phyloP scores from a whole-genome alignment of 2,113 vertebrate genomes.

The Numida meleagris region DNA sequence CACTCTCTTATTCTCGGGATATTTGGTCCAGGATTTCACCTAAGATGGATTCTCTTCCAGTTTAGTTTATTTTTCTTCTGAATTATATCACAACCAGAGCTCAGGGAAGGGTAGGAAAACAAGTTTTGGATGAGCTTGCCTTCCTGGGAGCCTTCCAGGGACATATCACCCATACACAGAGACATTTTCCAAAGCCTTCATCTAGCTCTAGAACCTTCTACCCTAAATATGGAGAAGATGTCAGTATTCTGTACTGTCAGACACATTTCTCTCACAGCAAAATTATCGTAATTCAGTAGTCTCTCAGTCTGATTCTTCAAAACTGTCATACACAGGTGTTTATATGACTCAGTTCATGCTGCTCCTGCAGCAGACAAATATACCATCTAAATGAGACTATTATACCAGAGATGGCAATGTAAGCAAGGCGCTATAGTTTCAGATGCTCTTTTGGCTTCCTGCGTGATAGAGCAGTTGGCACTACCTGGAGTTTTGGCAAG shows the following conservation, averaged over 20 bases:
- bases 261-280: background rate
- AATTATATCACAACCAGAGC: background rate
- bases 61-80: conserved; percentile 16
- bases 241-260: background rate
- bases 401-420: background rate
- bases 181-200: background rate
- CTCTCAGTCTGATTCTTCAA: background rate
- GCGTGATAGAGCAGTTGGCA: background rate
- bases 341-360: background rate
- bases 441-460: background rate
- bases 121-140: background rate
- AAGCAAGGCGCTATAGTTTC: background rate
- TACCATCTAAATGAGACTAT: background rate
- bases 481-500: background rate
- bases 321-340: background rate
- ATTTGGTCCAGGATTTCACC: conserved; percentile 9
- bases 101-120: background rate
- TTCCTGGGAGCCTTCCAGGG: background rate
- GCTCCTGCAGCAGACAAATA: background rate
- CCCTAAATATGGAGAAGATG: background rate
- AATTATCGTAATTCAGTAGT: background rate
- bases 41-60: background rate
- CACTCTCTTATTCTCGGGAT: background rate
- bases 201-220: background rate
- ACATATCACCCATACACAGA: background rate